Percentiles rank a stretch among this genome's conserved stretches.
These are phyloP conservation scores for Gymnodraco acuticeps DNA, from an alignment of 2,797 vertebrate species.

Conservation along the genomic window DNA sequence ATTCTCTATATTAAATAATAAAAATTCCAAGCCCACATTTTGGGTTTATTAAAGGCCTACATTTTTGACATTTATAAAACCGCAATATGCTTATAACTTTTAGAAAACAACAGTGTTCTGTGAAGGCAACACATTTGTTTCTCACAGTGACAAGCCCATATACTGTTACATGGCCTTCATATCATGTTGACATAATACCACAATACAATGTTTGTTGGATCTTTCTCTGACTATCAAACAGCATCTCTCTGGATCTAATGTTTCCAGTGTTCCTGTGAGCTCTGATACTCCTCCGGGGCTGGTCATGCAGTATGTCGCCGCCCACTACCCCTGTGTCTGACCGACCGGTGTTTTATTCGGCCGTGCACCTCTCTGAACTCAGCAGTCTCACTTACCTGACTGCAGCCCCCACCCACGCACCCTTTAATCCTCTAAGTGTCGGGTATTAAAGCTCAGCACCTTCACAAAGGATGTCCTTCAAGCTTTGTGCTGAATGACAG, in stretches of 20 bases:
- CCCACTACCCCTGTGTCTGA: conserved; percentile 65
- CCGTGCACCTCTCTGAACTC: conserved; percentile 57
- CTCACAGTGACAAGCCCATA: not conserved
- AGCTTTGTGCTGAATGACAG: conserved; percentile 58
- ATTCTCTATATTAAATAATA: not conserved
- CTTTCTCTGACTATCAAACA: conserved; percentile 23
- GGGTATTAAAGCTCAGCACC: conserved; percentile 61
- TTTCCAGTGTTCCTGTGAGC: conserved; percentile 37
- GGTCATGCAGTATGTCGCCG: conserved; percentile 31
- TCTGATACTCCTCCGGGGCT: conserved; percentile 52
- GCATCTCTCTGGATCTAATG: conserved; percentile 33
- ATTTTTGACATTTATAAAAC: not conserved
- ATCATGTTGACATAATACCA: not conserved
- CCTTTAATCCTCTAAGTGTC: conserved; percentile 66
- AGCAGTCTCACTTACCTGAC: conserved; percentile 67
- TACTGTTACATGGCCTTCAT: not conserved
- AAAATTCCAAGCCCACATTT: not conserved
- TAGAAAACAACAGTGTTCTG: too few relatives aligned
- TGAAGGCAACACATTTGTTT: not conserved
- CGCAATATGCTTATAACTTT: not conserved
- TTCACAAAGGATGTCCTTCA: conserved; percentile 72
- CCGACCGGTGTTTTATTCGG: conserved; percentile 63
- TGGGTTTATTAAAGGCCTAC: not conserved
- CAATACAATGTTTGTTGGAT: conserved; percentile 1
- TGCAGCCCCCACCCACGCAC: conserved; percentile 32